Percentiles rank a stretch among this genome's conserved stretches.
These are phyloP conservation scores for Uropsilus gracilis DNA, from an alignment of 2,113 vertebrate genomes.

Conservation along the genomic window DNA sequence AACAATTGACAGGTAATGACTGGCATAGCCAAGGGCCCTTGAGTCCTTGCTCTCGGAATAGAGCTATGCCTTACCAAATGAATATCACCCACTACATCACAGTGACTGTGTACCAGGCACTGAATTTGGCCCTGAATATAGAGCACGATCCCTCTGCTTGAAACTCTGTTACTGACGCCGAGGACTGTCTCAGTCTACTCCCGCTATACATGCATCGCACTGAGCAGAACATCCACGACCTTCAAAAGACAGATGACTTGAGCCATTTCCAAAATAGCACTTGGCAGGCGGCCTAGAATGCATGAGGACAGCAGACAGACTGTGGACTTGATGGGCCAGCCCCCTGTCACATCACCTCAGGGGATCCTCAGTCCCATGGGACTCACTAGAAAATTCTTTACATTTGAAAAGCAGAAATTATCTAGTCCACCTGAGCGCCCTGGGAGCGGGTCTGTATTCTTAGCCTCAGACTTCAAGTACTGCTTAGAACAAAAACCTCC, in stretches of 20 bases:
- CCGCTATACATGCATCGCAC: constrained; percentile 41
- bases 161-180: constrained; percentile 7
- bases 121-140: not conserved
- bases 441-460: constrained; percentile 56
- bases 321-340: constrained; percentile 67
- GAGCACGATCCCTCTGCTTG: not conserved
- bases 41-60: not conserved
- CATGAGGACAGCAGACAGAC: constrained; percentile 63
- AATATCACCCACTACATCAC: not conserved
- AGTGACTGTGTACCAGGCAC: not conserved
- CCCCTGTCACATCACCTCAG: constrained; percentile 76
- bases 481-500: constrained; percentile 73
- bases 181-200: constrained; percentile 55
- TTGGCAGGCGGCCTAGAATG: constrained; percentile 78
- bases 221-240: constrained; percentile 66
- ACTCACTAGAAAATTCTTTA: constrained; percentile 72
- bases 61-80: not conserved
- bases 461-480: constrained; percentile 62
- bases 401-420: constrained; percentile 75
- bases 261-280: constrained; percentile 75
- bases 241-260: constrained; percentile 70
- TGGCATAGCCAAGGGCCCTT: not conserved
- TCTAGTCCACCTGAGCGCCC: constrained; percentile 71
- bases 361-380: constrained; percentile 67
- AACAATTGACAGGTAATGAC: not conserved